Evolutionary conservation across 2,797 vertebrate species (phyloP).

Genomic region (Coendou prehensilis): DNA sequence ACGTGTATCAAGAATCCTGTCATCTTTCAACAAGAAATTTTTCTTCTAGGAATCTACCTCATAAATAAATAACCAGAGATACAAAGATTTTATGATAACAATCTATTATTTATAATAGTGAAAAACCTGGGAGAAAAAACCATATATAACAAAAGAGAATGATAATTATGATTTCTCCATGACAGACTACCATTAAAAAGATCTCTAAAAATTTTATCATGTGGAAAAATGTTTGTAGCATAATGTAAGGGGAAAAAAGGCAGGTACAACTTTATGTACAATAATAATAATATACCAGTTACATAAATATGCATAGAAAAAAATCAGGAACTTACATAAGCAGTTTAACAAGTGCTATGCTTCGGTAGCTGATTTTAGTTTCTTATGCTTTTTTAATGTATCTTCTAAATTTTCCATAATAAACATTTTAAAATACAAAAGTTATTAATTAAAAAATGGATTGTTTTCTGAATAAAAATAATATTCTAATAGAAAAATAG

Average conservation of each 20-base stretch:
- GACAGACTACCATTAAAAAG: slow-evolving; percentile 46
- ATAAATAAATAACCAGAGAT: slow-evolving; percentile 12
- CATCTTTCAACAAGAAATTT: neutral
- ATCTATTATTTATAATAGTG: slow-evolving; percentile 1
- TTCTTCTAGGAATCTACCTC: neutral
- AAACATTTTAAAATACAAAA: slow-evolving; percentile 60
- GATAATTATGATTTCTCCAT: slow-evolving; percentile 38
- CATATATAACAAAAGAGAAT: slow-evolving; percentile 21
- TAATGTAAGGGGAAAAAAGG: slow-evolving; percentile 25
- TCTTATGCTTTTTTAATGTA: neutral
- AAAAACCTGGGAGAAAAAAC: slow-evolving; percentile 22
- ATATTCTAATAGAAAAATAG: slow-evolving; percentile 59
- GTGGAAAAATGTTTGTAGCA: slow-evolving; percentile 13
- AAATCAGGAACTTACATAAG: slow-evolving; percentile 3
- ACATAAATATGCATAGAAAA: neutral
- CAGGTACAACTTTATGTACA: neutral
- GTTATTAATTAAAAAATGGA: slow-evolving; percentile 25
- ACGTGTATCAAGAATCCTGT: neutral
- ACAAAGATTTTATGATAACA: slow-evolving; percentile 7
- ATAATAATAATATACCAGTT: slow-evolving; percentile 3
- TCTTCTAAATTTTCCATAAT: slow-evolving; percentile 54
- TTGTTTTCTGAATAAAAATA: slow-evolving; percentile 63
- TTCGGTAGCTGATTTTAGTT: slow-evolving; percentile 47
- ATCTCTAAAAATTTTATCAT: neutral
- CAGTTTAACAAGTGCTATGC: neutral